Base-by-base conservation (phyloP, 2,797 vertebrate genomes). In the Potorous gilbertii region DNA sequence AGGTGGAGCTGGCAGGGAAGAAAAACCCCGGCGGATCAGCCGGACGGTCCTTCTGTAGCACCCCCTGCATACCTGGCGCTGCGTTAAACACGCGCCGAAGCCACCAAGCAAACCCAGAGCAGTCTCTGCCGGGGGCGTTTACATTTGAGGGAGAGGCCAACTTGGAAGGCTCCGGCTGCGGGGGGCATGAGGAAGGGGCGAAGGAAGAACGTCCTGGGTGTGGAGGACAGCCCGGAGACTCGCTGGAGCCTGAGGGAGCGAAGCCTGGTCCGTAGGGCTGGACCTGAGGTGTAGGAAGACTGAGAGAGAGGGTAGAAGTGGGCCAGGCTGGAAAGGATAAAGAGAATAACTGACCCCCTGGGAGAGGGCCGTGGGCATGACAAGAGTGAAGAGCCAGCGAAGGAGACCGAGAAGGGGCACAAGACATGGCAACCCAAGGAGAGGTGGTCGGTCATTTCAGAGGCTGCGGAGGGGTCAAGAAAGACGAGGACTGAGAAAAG, bases 21-120 rank as follows among this genome's bases (percentile, higher is more conserved):
- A 9, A 81, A 18, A 24, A 0, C n/a, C 66, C 2, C 66, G 3
- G 4, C 2, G 24, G 6, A 46, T 21, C n/a, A 24, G 10, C 8
- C 13, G 21, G 24, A 56, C 57, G 24, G 2, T 2, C 31, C 16
- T n/a, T n/a, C 6, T 18, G 34, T 18, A n/a, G 62, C 34, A n/a
- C 31, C n/a, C 29, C 0, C 2, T 29, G 27, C 12, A 1, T n/a
- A n/a, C 62, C 13, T 16, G 12, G 29, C 3, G 13, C 11, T 12
- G 29, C 13, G 29, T 3, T 13, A 34, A 62, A 8, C 52, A 52
- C 52, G 3, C 52, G 8, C 52, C 52, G 2, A 29, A 12, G 29
- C 4, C 13, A 34, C 31, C 16, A 34, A n/a, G 5, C 31, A 66
- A 62, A 66, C 13, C 5, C 5, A 14, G 13, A 34, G 0, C 34